Base-by-base conservation (phyloP, 2,797 vertebrate species). In the Enteromius fasciolatus region DNA sequence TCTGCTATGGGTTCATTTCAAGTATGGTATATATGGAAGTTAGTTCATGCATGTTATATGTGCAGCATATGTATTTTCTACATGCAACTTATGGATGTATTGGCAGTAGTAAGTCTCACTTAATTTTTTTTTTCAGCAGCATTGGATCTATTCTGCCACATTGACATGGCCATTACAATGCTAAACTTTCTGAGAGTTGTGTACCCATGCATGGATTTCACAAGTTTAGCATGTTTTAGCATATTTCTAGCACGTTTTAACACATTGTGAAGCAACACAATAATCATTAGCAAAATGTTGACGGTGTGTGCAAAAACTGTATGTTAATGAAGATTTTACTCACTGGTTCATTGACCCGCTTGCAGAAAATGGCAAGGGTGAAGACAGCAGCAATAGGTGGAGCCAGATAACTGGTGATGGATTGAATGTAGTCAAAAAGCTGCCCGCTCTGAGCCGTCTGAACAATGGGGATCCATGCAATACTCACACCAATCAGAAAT, bases 401-500 rank as follows among this genome's bases (percentile, higher is more conserved):
- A 64, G 87, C 85, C 41, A 87, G 66, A 70, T 84, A 87, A 64
- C 87, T 87, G 2, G 87, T 87, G n/a, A 87, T 33, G 18, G 85
- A 86, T 77, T 87, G 87, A 52, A 66, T 78, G 61, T 76, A 76
- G 36, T 76, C 77, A 7, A 54, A 97, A 28, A 99, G 96, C 54
- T 57, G 54, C 9, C 54, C 54, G 6, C 92, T 97, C 90, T 98
- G 96, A 78, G 97, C 92, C 0, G 90, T 91, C 89, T 98, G 95
- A 33, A 99, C 93, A 9, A 99, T 69, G 0, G 98, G 98, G 83
- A 99, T 96, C 98, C 98, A 99, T 3, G 96, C 94, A 14, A 99
- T 98, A 90, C 97, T 99, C 89, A 96, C 0, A 1, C 92, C 96
- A 86, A 97, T 97, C 86, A 99, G 90, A 50, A 41, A 0, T 69